Evolutionary conservation across 2,888 invertebrate genomes (phyloP).

Genomic region (Cynaeus angustus): DNA sequence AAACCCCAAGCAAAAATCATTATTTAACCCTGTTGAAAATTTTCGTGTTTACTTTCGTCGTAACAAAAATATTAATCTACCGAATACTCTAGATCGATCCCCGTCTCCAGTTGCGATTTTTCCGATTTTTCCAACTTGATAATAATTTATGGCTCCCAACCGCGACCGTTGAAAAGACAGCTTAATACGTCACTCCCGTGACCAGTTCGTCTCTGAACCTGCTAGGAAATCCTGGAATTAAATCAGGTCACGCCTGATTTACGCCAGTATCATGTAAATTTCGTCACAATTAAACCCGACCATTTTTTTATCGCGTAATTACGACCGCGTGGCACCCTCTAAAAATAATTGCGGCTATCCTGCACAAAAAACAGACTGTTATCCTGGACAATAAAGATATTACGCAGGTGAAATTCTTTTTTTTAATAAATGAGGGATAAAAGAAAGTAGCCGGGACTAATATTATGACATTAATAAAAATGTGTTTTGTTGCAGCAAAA

Average conservation of each 20-base stretch:
- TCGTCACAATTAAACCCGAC: conserved; percentile 29
- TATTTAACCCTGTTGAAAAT: too few species aligned
- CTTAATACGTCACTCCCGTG: conserved; percentile 2
- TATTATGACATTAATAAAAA: conserved; percentile 54
- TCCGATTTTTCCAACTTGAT: background rate
- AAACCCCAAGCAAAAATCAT: too few species aligned
- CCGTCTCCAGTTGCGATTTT: background rate
- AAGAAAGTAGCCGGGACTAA: conserved; percentile 45
- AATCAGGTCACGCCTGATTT: conserved; percentile 35
- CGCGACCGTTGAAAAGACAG: background rate
- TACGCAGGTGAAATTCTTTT: conserved; percentile 42
- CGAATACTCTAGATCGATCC: background rate
- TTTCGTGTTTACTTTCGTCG: too few species aligned
- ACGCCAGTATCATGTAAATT: conserved; percentile 21
- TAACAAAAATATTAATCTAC: background rate
- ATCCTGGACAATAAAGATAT: conserved; percentile 47
- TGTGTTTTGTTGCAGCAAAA: conserved; percentile 80
- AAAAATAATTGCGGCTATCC: conserved; percentile 44
- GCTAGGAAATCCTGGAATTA: conserved; percentile 5
- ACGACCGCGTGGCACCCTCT: conserved; percentile 12
- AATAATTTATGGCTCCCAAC: background rate
- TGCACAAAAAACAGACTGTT: conserved; percentile 26
- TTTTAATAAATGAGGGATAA: conserved; percentile 41
- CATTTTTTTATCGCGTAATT: conserved; percentile 42
- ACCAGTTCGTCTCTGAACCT: background rate